phyloP scores from a whole-genome alignment of 2,888 invertebrate species.

The Lasioglossum leucozonium region DNA sequence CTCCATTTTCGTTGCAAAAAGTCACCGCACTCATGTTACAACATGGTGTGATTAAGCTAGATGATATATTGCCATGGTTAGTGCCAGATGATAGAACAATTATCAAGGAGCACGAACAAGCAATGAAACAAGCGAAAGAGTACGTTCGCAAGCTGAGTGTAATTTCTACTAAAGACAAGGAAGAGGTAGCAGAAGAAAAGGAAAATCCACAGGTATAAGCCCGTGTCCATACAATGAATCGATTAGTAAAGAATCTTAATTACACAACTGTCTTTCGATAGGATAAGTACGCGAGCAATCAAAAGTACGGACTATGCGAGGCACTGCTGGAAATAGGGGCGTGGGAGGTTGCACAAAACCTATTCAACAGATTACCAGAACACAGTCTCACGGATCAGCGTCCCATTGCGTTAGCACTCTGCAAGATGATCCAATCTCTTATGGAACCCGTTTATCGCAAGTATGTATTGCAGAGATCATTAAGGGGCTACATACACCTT shows the following conservation, averaged over 20 bases:
- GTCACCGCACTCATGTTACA: conserved; percentile 96
- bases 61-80: conserved; percentile 96
- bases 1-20: conserved; percentile 94
- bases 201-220: conserved; percentile 87
- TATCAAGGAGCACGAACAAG: conserved; percentile 92
- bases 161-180: conserved; percentile 92
- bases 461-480: conserved; percentile 84
- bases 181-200: conserved; percentile 89
- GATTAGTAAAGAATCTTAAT: conserved; percentile 7
- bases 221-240: neutral
- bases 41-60: conserved; percentile 93
- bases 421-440: conserved; percentile 92
- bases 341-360: conserved; percentile 93
- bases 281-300: conserved; percentile 89
- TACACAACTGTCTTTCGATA: conserved; percentile 56
- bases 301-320: conserved; percentile 97
- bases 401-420: conserved; percentile 91
- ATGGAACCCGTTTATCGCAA: conserved; percentile 94
- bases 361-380: conserved; percentile 93
- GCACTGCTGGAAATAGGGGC: conserved; percentile 95
- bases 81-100: conserved; percentile 94
- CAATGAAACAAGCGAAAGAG: conserved; percentile 92
- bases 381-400: conserved; percentile 91
- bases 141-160: conserved; percentile 94
- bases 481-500: neutral